Evolutionary conservation across 2,888 invertebrate species (phyloP), one percentile per base, ranked within the genome.

Genomic region (Dexiosoma caninum): DNA sequence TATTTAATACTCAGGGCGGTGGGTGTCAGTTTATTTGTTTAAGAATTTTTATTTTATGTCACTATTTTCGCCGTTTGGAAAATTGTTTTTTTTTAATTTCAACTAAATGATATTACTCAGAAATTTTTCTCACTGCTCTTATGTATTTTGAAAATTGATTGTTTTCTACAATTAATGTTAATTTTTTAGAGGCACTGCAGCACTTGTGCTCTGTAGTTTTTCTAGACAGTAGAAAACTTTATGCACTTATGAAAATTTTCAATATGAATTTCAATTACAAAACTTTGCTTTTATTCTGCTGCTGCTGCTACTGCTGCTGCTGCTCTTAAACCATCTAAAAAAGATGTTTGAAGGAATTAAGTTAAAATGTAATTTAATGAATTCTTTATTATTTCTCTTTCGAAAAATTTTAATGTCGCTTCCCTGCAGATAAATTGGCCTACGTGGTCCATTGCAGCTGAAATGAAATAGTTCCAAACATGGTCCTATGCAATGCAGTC

Each of bases 221-320:
- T 27, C 32, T 44, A 78, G 49, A 40, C 75, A 32, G 49, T 51
- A 46, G 12, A 40, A 79, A 64, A 70, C 32, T 77, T 77, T 35
- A 19, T 51, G 64, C 40, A 71, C 79, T 79, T 79, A n/a, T n/a
- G 37, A 70, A 79, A 75, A 67, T 60, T 75, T 79, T 66, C 49
- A 64, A 75, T 75, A 79, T 79, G 79, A 79, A 79, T 79, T 79
- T 79, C 70, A 79, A 79, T 79, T 79, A 79, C 57, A 53, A 70
- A 79, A 75, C 57, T 75, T 70, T 57, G 35, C 27, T 3, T 6
- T 27, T 27, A 6, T 27, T 27, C n/a, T n/a, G n/a, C n/a, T 64
- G 8, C 49, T 44, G 16, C 23, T 40, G 10, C 40, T 51, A 19
- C 19, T 16, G 14, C 32, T 23, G 44, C 46, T 32, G 21, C 53